phyloP scores from a whole-genome alignment of 1,140 invertebrate genomes.

The Brachionus asplanchnoidis region DNA sequence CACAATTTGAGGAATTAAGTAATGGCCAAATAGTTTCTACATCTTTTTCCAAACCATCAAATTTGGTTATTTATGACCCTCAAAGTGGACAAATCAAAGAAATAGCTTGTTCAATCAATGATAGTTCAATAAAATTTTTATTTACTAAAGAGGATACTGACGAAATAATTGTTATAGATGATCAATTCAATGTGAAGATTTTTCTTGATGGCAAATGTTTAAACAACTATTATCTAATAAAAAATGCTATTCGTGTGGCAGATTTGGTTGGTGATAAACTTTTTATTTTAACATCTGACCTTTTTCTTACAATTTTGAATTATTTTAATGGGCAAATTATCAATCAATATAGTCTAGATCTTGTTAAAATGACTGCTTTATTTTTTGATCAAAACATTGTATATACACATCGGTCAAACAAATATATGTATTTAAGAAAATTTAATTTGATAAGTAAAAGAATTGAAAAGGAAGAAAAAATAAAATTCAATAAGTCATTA shows the following conservation, averaged over 20 bases:
- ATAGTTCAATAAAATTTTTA: not conserved
- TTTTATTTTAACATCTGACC: too few relatives aligned
- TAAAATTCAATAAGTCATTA: too few relatives aligned
- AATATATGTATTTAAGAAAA: too few relatives aligned
- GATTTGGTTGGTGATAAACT: not conserved
- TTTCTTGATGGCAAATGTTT: not conserved
- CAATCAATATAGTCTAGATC: too few relatives aligned
- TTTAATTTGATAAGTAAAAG: too few relatives aligned
- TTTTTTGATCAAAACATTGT: too few relatives aligned
- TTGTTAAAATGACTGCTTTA: too few relatives aligned
- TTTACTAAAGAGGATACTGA: not conserved
- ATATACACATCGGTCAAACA: too few relatives aligned
- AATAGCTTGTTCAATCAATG: too few relatives aligned
- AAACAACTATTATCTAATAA: not conserved
- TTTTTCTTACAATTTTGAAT: too few relatives aligned
- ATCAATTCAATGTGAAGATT: not conserved
- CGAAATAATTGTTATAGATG: not conserved
- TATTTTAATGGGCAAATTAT: too few relatives aligned
- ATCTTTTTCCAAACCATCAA: not conserved
- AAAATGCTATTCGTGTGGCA: not conserved
- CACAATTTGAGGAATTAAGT: not conserved
- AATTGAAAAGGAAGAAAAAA: too few relatives aligned
- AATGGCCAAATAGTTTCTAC: not conserved
- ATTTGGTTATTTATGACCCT: not conserved
- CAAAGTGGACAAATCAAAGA: not conserved